Conservation (phyloP, 1,140 invertebrate species). For the Phenacoccus solenopsis region DNA sequence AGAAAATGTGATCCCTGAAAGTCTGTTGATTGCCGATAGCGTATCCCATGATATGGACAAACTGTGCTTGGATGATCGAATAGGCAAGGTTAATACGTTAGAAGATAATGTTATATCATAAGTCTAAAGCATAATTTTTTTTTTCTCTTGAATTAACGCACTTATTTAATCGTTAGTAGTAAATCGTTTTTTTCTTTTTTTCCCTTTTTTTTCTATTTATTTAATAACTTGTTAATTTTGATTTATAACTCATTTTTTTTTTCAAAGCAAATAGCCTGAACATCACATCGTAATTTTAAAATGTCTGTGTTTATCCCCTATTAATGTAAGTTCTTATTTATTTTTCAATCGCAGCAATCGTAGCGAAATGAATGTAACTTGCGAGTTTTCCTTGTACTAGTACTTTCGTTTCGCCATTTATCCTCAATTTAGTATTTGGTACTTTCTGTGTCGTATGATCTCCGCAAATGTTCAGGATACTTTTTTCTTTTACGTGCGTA, state of each 20-base stretch:
- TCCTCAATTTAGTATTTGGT: neutral
- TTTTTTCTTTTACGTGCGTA: neutral
- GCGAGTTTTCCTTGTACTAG: neutral
- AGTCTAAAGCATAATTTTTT: neutral
- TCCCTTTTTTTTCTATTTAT: neutral
- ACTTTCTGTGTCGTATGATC: neutral
- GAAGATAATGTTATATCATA: neutral
- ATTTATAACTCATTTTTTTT: neutral
- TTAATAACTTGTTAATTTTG: neutral
- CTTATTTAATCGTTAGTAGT: constrained; percentile 7
- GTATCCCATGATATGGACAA: neutral
- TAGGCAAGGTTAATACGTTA: neutral
- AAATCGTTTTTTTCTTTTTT: constrained; percentile 5
- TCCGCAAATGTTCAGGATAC: neutral
- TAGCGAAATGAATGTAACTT: neutral
- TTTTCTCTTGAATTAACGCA: constrained; percentile 5
- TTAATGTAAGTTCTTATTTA: too few relatives aligned
- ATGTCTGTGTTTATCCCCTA: too few relatives aligned
- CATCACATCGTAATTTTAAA: too few relatives aligned
- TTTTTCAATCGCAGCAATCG: neutral
- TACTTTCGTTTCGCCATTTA: neutral
- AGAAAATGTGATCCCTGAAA: neutral
- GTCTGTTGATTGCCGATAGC: neutral
- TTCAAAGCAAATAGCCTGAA: too few relatives aligned
- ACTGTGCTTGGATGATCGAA: neutral